Percentiles rank a stretch among this genome's conserved stretches.
Evolutionary conservation across 2,888 invertebrate genomes (phyloP).

Genomic region (Cheilosia pagana): DNA sequence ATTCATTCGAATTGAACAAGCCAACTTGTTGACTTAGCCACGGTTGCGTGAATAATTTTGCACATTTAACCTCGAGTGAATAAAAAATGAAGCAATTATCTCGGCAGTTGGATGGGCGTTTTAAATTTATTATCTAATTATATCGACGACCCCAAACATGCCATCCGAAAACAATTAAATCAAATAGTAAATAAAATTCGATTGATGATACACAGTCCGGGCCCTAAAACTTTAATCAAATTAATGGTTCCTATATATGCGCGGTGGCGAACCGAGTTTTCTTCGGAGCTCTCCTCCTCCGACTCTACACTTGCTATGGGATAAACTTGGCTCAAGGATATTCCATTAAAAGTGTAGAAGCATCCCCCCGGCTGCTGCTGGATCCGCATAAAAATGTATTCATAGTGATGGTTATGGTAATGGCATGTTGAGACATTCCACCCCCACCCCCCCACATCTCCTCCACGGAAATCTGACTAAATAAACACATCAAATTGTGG

Average conservation of each 20-base stretch:
- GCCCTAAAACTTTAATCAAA: constrained; percentile 35
- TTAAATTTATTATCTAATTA: constrained; percentile 1
- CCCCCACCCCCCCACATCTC: neutral
- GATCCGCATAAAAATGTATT: constrained; percentile 49
- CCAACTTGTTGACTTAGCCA: too few species aligned
- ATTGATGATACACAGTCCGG: constrained; percentile 6
- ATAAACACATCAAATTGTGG: constrained; percentile 44
- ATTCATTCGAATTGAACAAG: too few species aligned
- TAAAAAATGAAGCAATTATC: too few species aligned
- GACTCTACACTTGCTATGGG: constrained; percentile 5
- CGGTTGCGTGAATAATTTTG: too few species aligned
- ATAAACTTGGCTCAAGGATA: constrained; percentile 49
- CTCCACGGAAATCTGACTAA: constrained; percentile 36
- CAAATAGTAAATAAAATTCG: constrained; percentile 15
- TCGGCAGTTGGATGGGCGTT: neutral
- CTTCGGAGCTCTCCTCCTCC: neutral
- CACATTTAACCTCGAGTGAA: too few species aligned
- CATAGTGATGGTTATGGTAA: constrained; percentile 46
- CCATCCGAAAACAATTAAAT: constrained; percentile 9
- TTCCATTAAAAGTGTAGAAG: constrained; percentile 57
- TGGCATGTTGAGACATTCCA: constrained; percentile 43
- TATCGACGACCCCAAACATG: neutral
- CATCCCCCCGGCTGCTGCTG: constrained; percentile 14
- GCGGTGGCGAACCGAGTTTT: neutral
- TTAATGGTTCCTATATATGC: neutral